A percentile compares a stretch with the other conserved stretches of the same genome.
Evolutionary conservation across 37 sponge, comb jelly and placozoan genomes (phyloP).

Genomic region (Lycopodina hypogea): DNA sequence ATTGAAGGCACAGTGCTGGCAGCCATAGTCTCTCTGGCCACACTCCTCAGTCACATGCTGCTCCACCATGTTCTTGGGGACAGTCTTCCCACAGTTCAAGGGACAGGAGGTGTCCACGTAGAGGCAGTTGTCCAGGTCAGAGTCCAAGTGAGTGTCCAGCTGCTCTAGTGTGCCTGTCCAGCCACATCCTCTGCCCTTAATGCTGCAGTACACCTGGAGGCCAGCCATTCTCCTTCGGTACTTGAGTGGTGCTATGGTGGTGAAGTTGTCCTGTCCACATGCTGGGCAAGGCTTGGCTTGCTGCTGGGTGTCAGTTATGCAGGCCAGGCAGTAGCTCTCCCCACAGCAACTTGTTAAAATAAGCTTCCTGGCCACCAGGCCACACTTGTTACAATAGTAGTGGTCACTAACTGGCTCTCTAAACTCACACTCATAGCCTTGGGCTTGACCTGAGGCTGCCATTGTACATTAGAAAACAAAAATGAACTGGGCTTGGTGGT

Average conservation of each 20-base stretch:
- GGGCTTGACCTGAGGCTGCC: too few relatives aligned
- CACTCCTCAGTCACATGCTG: too few relatives aligned
- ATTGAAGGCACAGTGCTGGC: too few relatives aligned
- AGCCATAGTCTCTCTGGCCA: too few relatives aligned
- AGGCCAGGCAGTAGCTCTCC: conserved; percentile 27
- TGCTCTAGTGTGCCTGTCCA: conserved; percentile 31
- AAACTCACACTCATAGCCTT: conserved; percentile 5
- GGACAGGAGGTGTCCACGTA: not conserved
- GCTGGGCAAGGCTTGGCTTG: too few relatives aligned
- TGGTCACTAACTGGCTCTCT: not conserved
- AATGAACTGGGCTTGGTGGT: too few relatives aligned
- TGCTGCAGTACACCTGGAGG: conserved; percentile 21
- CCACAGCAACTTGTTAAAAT: too few relatives aligned
- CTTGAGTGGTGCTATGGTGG: not conserved
- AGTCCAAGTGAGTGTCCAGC: conserved; percentile 18
- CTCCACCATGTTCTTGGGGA: not conserved
- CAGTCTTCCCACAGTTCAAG: conserved; percentile 1
- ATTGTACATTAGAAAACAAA: too few relatives aligned
- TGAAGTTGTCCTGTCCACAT: too few relatives aligned
- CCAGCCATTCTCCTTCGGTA: not conserved
- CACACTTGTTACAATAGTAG: not conserved
- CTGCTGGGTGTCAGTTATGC: too few relatives aligned
- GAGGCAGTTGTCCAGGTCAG: not conserved
- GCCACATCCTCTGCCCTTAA: conserved; percentile 19
- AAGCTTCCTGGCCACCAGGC: not conserved